Evolutionary conservation across 2,113 vertebrate genomes (phyloP).

Genomic region (Pandion haliaetus): DNA sequence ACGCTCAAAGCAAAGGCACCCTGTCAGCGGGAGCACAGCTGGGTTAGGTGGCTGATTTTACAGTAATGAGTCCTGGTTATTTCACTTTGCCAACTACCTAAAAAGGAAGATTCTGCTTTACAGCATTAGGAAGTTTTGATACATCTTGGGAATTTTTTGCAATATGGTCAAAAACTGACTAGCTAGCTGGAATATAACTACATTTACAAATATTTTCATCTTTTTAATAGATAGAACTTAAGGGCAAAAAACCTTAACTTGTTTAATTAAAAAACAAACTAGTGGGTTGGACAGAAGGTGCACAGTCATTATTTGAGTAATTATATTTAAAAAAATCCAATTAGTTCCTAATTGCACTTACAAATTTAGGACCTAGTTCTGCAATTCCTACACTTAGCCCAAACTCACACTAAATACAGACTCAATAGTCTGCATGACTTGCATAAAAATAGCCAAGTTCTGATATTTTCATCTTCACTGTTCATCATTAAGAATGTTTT

Average conservation of each 20-base stretch:
- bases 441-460: neutral
- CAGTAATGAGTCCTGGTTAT: neutral
- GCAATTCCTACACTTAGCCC: neutral
- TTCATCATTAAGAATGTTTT: constrained; percentile 3
- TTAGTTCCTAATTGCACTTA: constrained; percentile 38
- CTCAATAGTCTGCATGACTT: constrained; percentile 13
- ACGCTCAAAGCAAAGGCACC: rapidly evolving
- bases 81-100: neutral
- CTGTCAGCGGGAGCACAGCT: neutral
- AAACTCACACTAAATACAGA: constrained; percentile 32
- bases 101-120: neutral
- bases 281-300: constrained; percentile 9
- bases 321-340: constrained; percentile 8
- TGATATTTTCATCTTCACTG: constrained; percentile 7
- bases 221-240: neutral
- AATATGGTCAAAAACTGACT: neutral
- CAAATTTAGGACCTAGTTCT: constrained; percentile 33
- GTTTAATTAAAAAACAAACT: constrained; percentile 25
- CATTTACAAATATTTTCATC: constrained; percentile 8
- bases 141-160: neutral
- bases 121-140: neutral
- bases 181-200: neutral
- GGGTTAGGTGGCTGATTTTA: neutral
- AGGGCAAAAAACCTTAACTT: neutral
- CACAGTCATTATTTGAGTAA: constrained; percentile 37